Percentiles rank a stretch among this genome's conserved stretches.
phyloP scores from a whole-genome alignment of 2,113 vertebrate species.

The Picathartes gymnocephalus region DNA sequence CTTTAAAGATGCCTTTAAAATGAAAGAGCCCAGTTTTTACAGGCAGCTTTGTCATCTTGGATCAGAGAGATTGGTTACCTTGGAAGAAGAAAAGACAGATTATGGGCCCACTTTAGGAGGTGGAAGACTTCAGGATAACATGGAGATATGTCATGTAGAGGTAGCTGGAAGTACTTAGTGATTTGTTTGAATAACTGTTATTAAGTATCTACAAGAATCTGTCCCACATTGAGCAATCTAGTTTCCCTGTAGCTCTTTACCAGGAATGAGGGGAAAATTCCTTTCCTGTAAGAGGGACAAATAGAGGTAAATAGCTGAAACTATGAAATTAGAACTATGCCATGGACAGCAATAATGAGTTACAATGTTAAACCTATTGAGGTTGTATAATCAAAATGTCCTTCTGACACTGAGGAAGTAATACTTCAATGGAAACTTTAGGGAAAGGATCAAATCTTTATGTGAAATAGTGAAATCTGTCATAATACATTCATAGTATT shows the following conservation, averaged over 20 bases:
- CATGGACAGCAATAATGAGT: not conserved
- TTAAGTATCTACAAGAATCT: not conserved
- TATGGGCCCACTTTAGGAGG: not conserved
- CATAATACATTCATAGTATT: not conserved
- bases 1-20: not conserved
- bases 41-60: not conserved
- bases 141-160: not conserved
- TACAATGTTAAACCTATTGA: not conserved
- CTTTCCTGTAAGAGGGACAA: not conserved
- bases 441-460: not conserved
- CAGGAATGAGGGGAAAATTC: not conserved
- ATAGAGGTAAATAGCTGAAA: not conserved
- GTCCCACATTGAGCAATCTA: not conserved
- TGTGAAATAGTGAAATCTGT: not conserved
- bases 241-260: not conserved
- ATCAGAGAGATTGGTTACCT: not conserved
- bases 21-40: not conserved
- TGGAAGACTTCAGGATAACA: not conserved
- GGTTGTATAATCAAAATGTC: not conserved
- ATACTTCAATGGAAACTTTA: not conserved
- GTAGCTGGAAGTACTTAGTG: not conserved
- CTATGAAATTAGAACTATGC: not conserved
- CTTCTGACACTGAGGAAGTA: not conserved
- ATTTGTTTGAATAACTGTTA: not conserved
- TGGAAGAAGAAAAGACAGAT: not conserved